phyloP scores from a whole-genome alignment of 2,888 invertebrate species.

The Molanna angustata region DNA sequence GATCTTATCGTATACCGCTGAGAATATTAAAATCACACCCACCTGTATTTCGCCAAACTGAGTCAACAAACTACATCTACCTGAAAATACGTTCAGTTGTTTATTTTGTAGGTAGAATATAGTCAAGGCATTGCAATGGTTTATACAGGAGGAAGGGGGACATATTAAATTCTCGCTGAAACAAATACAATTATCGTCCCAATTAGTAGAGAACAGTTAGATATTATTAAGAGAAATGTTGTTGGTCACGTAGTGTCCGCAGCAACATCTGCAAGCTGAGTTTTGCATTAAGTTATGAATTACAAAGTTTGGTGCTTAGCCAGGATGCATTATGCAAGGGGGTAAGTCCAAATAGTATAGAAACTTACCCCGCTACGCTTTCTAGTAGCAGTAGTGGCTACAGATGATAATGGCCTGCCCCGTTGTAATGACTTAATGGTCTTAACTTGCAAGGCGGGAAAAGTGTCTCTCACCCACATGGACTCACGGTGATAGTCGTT shows the following conservation, averaged over 20 bases:
- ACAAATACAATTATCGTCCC: constrained; percentile 7
- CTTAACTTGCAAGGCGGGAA: constrained; percentile 8
- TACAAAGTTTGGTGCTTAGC: constrained; percentile 32
- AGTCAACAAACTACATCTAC: too few relatives aligned
- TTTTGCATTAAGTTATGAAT: constrained; percentile 32
- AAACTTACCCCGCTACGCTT: constrained; percentile 26
- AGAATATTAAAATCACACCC: too few relatives aligned
- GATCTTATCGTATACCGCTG: too few relatives aligned
- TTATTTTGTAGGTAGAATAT: too few relatives aligned
- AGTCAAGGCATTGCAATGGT: too few relatives aligned
- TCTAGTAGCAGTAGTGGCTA: constrained; percentile 14
- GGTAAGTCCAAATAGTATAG: constrained; percentile 10
- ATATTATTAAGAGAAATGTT: constrained; percentile 19
- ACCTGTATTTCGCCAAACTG: too few relatives aligned
- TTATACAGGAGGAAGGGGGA: too few relatives aligned
- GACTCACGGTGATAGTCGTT: too few relatives aligned
- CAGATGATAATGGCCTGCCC: constrained; percentile 27
- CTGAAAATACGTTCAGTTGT: too few relatives aligned
- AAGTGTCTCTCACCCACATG: too few relatives aligned
- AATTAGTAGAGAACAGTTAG: constrained; percentile 14
- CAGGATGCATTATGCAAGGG: constrained; percentile 29
- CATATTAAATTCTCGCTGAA: too few relatives aligned
- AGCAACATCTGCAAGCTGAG: constrained; percentile 22
- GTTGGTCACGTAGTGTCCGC: constrained; percentile 31
- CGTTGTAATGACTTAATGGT: constrained; percentile 33